These are phyloP conservation scores for Orius laevigatus DNA, from an alignment of 1,140 invertebrate genomes.

Conservation along the genomic window DNA sequence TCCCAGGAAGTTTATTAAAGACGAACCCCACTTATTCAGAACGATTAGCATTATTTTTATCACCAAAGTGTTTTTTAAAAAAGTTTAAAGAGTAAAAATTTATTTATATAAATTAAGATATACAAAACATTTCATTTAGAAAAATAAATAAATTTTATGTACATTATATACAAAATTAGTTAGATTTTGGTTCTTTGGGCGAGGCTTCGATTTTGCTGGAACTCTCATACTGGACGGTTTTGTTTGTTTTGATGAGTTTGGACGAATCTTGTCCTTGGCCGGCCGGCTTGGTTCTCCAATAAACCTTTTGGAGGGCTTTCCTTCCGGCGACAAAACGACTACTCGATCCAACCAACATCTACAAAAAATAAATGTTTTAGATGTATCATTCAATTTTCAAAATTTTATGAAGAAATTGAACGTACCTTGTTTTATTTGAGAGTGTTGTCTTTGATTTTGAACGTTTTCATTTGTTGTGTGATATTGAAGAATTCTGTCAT, in stretches of 20 bases:
- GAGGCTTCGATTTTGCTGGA: conserved; percentile 3
- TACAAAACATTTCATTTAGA: too few species aligned
- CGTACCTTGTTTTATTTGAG: too few species aligned
- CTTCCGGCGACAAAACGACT: conserved; percentile 3
- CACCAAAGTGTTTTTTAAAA: too few species aligned
- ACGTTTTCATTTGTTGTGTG: too few species aligned
- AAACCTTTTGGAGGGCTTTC: conserved; percentile 5
- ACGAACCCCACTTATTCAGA: too few species aligned
- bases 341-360: conserved; percentile 8
- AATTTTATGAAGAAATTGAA: background rate
- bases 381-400: background rate
- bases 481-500: too few species aligned
- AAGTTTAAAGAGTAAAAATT: too few species aligned
- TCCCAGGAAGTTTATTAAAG: too few species aligned
- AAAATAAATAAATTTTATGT: too few species aligned
- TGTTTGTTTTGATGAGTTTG: conserved; percentile 8
- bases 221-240: conserved; percentile 1
- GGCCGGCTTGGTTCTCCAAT: conserved; percentile 5
- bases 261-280: background rate
- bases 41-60: too few species aligned
- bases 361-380: background rate
- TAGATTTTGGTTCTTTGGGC: background rate
- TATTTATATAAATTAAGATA: too few species aligned
- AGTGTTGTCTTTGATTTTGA: too few species aligned
- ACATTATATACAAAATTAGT: background rate